These are phyloP conservation scores for Caradrina clavipalpis DNA, from an alignment of 2,888 invertebrate species.

Conservation along the genomic window DNA sequence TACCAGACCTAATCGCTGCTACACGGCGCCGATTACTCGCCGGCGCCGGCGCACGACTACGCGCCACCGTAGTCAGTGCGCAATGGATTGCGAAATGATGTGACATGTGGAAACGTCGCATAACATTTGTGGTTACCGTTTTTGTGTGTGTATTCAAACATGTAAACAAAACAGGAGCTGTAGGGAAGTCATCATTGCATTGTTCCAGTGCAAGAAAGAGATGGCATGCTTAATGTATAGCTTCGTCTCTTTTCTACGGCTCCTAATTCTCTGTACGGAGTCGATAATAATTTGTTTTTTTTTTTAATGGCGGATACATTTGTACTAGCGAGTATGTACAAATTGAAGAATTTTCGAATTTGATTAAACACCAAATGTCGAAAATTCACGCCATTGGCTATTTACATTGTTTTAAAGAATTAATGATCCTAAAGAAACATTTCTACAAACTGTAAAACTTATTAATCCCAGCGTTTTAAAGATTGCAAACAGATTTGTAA, in stretches of 20 bases:
- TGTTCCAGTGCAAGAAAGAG: background rate
- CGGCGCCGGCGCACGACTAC: conserved; percentile 89
- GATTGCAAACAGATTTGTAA: background rate
- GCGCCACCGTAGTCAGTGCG: conserved; percentile 81
- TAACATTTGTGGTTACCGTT: conserved; percentile 35
- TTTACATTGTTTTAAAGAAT: background rate
- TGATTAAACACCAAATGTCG: conserved; percentile 17
- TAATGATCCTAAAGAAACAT: background rate
- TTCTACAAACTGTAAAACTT: background rate
- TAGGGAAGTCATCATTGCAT: background rate
- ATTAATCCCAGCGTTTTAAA: background rate
- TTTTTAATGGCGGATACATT: conserved; percentile 25
- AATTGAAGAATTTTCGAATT: conserved; percentile 41
- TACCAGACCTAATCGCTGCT: conserved; percentile 98
- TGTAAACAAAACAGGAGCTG: background rate
- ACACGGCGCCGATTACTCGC: conserved; percentile 89
- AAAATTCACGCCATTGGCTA: conserved; percentile 29
- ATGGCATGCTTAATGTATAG: background rate
- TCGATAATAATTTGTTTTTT: background rate
- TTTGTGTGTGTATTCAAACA: conserved; percentile 26
- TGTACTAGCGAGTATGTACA: conserved; percentile 55
- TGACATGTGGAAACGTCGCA: conserved; percentile 59
- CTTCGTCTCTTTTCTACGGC: conserved; percentile 5
- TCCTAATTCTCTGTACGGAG: background rate
- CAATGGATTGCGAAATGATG: conserved; percentile 40